Base-by-base conservation (phyloP, 2,113 vertebrate species). In the Cyprinodon variegatus region DNA sequence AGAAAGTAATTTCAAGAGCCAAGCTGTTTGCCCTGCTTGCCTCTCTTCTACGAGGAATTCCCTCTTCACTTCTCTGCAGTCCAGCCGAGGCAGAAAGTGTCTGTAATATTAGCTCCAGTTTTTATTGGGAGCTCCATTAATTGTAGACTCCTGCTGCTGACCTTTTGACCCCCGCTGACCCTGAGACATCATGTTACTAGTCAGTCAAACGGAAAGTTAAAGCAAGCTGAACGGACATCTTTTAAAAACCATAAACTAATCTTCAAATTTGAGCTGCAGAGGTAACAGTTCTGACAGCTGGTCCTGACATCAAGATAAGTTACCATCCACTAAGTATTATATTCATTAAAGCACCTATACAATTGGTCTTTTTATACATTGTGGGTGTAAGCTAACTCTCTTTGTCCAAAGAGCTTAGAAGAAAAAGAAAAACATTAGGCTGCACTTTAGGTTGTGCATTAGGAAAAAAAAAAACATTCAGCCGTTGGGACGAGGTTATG, bases 71-170 rank as follows among this genome's bases (percentile, higher is more conserved):
- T 78, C 66, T 81, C 69, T 29, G 8, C 83, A 86, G 88, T 89
- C 85, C 68, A 79, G 74, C 86, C 14, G 77, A 68, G 83, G 75
- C 72, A 88, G 78, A 82, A 78, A 40, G 84, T 83, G 78, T 73
- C 73, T 84, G 94, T 95, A 95, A 95, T 94, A 92, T 91, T 92
- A 95, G 89, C 91, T 93, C 85, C 77, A 70, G 69, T 90, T 94
- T 57, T 94, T 94, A 95, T 92, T 94, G 92, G 91, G 92, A 90
- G 93, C 90, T 93, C 93, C 93, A 94, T 94, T 95, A 94, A 94
- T 94, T 86, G 81, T 36, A 91, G 93, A 86, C 83, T 92, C 90
- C 91, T 92, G 90, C 90, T 67, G 61, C 82, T 93, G 94, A 95
- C 91, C 93, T 81, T 73, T 75, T 93, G 92, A 92, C 93, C 91